Evolutionary conservation across 2,113 vertebrate species (phyloP).

Genomic region (Okapia johnstoni): DNA sequence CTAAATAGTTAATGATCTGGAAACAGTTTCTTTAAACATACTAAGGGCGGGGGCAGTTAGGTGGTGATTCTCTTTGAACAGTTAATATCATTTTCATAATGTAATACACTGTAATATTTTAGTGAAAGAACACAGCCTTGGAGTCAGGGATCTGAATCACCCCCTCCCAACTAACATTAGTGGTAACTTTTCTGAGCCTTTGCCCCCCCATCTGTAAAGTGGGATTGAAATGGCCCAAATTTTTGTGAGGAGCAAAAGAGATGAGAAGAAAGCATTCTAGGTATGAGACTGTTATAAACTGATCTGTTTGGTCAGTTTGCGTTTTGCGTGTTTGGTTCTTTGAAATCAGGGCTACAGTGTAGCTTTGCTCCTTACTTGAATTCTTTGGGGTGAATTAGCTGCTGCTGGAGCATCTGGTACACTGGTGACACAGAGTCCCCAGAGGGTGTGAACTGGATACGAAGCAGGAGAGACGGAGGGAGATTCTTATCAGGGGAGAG

Average conservation of each 20-base stretch:
- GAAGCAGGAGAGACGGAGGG: not conserved
- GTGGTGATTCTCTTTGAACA: constrained; percentile 6
- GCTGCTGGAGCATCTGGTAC: not conserved
- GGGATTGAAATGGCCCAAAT: not conserved
- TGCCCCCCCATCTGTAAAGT: not conserved
- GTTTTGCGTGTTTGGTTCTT: not conserved
- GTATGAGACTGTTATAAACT: not conserved
- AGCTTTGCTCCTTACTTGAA: not conserved
- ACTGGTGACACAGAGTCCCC: not conserved
- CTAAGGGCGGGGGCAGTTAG: not conserved
- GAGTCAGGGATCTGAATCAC: not conserved
- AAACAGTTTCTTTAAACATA: constrained; percentile 57
- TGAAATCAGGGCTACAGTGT: not conserved
- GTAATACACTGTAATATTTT: not conserved
- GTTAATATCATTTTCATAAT: constrained; percentile 10
- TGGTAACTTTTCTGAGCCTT: constrained; percentile 17
- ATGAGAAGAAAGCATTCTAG: not conserved
- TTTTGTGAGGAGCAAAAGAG: not conserved
- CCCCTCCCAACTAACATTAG: not conserved
- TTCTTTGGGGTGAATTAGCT: not conserved
- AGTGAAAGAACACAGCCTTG: not conserved
- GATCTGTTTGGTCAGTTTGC: not conserved
- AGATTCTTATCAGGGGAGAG: constrained; percentile 48
- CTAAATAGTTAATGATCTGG: constrained; percentile 60
- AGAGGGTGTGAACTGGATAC: constrained; percentile 43